Evolutionary conservation across 1,140 invertebrate genomes (phyloP), one percentile per base, ranked within the genome.

Genomic region (Drosophila carrolli): DNA sequence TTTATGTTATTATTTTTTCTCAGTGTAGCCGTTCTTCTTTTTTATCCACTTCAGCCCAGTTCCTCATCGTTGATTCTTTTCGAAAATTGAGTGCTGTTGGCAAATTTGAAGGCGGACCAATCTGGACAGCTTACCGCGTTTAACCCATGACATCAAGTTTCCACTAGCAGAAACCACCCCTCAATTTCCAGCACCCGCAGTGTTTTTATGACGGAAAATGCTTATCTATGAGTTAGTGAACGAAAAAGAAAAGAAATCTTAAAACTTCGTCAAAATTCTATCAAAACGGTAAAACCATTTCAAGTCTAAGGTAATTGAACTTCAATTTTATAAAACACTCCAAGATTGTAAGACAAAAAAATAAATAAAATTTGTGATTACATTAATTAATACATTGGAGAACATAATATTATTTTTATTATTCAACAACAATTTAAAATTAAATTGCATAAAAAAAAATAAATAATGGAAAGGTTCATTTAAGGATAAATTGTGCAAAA

Each of bases 181-280:
- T 14, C 57, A 61, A 16, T 16, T 51, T 35, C 29, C 46, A 27
- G 29, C 77, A 14, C 14, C 56, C 46, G 54, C 46, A 38, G 29
- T 8, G n/a, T 72, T 72, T 59, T 71, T 59, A 40, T 48, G 71
- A 54, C 48, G 55, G 38, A 48, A 1, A 54, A 47, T 46, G 72
- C 72, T 84, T 84, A 84, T 80, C 81, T 76, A 65, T 65, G 58
- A 84, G 80, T 80, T 72, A 76, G 62, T 72, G 46, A 62, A 76
- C 4, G 10, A 13, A 10, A 43, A 5, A 0, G 46, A 10, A 13
- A 23, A 44, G 19, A 35, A 62, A 59, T 32, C 8, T 14, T 7
- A 19, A n/a, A 10, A 23, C 23, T 19, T 44, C 4, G 9, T 16
- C 14, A 44, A 14, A 13, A 43, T 14, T 43, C 40, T 8, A 16